phyloP scores from a whole-genome alignment of 2,113 vertebrate species.

The Lynx canadensis region DNA sequence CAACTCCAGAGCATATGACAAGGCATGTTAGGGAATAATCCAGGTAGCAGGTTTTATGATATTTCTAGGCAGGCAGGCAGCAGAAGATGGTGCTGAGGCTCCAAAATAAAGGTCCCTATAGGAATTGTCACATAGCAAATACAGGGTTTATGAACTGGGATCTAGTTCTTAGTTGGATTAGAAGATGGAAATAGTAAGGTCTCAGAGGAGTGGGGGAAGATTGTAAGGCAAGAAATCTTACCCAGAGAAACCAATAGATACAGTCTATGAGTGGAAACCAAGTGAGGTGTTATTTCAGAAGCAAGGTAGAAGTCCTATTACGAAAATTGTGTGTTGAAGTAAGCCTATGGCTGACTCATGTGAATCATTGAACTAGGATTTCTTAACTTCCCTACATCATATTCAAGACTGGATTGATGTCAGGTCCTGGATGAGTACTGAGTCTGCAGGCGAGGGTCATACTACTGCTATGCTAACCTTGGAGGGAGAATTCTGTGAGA shows the following conservation, averaged over 20 bases:
- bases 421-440: not conserved
- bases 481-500: not conserved
- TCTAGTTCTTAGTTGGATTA: not conserved
- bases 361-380: not conserved
- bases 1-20: not conserved
- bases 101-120: not conserved
- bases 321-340: not conserved
- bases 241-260: not conserved
- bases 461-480: not conserved
- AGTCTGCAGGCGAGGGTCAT: not conserved
- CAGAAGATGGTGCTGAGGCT: not conserved
- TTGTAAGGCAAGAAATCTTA: not conserved
- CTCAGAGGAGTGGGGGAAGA: not conserved
- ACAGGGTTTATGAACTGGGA: not conserved
- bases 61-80: not conserved
- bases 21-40: not conserved
- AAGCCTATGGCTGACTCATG: not conserved
- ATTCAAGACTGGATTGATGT: not conserved
- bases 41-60: not conserved
- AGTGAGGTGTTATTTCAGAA: not conserved
- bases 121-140: not conserved
- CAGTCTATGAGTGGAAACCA: not conserved
- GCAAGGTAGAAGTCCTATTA: not conserved
- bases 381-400: not conserved
- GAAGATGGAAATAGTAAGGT: not conserved